phyloP scores from a whole-genome alignment of 2,797 vertebrate species.

The Propithecus deckenii region DNA sequence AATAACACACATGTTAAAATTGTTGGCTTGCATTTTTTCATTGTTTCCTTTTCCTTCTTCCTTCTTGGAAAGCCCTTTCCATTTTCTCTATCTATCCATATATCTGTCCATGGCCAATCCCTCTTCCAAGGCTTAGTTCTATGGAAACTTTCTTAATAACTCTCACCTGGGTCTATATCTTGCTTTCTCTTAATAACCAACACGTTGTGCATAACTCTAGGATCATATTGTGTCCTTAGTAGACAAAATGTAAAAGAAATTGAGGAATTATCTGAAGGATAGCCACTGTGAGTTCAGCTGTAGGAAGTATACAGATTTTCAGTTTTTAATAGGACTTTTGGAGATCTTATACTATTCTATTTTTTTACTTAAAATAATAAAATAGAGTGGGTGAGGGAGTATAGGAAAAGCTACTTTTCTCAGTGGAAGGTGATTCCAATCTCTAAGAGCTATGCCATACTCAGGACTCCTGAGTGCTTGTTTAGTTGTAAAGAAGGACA shows the following conservation, averaged over 20 bases:
- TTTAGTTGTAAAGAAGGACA: conserved; percentile 15
- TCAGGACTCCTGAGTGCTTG: not conserved
- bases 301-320: not conserved
- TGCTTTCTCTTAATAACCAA: not conserved
- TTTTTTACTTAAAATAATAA: conserved; percentile 8
- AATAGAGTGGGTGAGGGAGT: not conserved
- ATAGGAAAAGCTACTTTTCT: not conserved
- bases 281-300: not conserved
- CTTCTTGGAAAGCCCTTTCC: not conserved
- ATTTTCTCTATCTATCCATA: not conserved
- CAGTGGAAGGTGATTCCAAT: not conserved
- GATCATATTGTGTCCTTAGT: not conserved
- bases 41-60: not conserved
- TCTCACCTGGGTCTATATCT: not conserved
- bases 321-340: not conserved
- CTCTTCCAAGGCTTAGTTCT: not conserved
- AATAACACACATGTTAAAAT: not conserved
- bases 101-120: too few relatives aligned
- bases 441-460: not conserved
- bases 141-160: not conserved
- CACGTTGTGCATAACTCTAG: not conserved
- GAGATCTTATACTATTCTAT: not conserved
- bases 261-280: not conserved
- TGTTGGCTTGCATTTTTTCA: not conserved
- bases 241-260: not conserved